phyloP scores from a whole-genome alignment of 2,113 vertebrate genomes.

The Cryptotis parvus region DNA sequence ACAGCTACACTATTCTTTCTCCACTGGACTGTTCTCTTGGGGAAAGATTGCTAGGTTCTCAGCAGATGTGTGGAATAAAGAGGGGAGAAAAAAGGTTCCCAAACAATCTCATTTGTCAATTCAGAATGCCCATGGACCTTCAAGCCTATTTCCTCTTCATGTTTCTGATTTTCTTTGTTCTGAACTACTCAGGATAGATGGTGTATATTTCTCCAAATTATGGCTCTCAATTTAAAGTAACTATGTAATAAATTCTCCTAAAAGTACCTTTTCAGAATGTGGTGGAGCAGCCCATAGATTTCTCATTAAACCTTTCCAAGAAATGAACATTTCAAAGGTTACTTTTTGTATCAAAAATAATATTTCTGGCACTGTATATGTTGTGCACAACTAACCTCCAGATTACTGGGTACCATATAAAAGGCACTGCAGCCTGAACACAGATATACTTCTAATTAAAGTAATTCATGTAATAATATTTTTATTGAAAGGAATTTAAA shows the following conservation, averaged over 20 bases:
- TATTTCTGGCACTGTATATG: background rate
- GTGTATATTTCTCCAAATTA: slow-evolving; percentile 32
- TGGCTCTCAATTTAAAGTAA: background rate
- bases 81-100: background rate
- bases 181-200: background rate
- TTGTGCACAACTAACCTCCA: background rate
- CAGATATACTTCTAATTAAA: background rate
- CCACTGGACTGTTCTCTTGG: background rate
- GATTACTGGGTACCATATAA: background rate
- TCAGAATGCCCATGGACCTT: background rate
- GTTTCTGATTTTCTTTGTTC: slow-evolving; percentile 36
- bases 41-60: background rate
- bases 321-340: background rate
- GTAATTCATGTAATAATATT: background rate
- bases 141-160: background rate
- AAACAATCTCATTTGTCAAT: background rate
- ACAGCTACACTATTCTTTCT: background rate
- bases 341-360: background rate
- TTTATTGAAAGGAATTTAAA: background rate
- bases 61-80: background rate
- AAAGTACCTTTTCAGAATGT: background rate
- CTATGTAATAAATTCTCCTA: slow-evolving; percentile 30
- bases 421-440: background rate
- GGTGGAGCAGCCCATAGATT: background rate
- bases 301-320: slow-evolving; percentile 9